A percentile compares a stretch with the other conserved stretches of the same genome.
Conservation (phyloP, 2,888 invertebrate genomes). For the Leptinotarsa peninsularis region DNA sequence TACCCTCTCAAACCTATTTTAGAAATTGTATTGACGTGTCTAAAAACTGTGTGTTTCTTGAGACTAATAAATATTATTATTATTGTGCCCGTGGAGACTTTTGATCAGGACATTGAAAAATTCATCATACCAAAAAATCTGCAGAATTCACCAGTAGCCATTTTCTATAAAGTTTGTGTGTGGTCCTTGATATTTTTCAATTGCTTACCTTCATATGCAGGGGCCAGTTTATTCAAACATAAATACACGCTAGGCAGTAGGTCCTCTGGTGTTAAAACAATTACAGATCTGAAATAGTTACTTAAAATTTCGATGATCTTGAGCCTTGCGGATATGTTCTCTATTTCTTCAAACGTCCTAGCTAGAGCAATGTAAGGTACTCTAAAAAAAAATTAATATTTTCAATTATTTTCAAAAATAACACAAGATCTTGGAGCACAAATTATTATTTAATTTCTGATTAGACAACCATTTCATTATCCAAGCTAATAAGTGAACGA, state of each 20-base stretch:
- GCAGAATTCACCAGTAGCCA: no score
- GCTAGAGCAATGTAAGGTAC: constrained; percentile 95
- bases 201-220: constrained; percentile 86
- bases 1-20: no score
- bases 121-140: no score
- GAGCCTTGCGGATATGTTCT: constrained; percentile 84
- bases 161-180: no score
- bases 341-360: constrained; percentile 90
- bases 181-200: constrained; percentile 38
- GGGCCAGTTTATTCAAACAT: constrained; percentile 95
- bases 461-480: no score
- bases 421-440: not conserved
- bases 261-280: constrained; percentile 89
- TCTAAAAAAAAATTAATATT: constrained; percentile 65
- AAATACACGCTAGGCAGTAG: constrained; percentile 91
- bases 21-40: no score
- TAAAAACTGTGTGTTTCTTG: no score
- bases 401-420: constrained; percentile 13
- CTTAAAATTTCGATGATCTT: constrained; percentile 92
- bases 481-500: no score
- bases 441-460: no score
- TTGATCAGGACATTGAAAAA: no score
- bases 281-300: constrained; percentile 93
- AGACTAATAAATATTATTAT: no score
- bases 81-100: no score